Conservation (phyloP, 2,888 invertebrate genomes). For the Crocallis elinguaria region DNA sequence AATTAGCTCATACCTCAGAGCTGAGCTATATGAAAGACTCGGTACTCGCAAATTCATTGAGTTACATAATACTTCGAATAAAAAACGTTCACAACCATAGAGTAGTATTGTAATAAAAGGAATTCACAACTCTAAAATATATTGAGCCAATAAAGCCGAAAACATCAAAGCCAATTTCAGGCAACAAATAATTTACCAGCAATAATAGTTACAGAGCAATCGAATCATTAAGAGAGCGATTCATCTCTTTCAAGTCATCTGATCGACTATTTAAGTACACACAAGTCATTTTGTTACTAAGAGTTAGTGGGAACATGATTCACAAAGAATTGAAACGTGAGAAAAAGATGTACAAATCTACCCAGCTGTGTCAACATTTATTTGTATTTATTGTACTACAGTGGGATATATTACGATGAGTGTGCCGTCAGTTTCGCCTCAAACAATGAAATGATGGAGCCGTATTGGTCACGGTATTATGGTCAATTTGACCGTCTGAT, state of each 20-base stretch:
- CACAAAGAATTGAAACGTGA: conserved; percentile 24
- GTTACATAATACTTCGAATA: no score
- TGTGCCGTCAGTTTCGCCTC: conserved; percentile 19
- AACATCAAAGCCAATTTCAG: background rate
- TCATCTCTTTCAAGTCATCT: background rate
- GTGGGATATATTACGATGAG: conserved; percentile 27
- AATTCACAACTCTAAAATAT: no score
- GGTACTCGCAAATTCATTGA: no score
- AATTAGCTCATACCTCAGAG: background rate
- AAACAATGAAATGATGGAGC: conserved; percentile 25
- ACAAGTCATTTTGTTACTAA: conserved; percentile 1
- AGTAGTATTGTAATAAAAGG: no score
- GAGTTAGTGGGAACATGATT: conserved; percentile 25
- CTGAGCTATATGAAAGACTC: background rate
- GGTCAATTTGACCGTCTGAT: conserved; percentile 61
- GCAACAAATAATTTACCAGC: background rate
- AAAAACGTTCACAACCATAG: no score
- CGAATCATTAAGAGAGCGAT: background rate
- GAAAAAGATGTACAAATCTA: conserved; percentile 8
- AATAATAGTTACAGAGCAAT: conserved; percentile 1
- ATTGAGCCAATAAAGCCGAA: no score
- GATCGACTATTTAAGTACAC: background rate
- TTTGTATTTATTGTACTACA: conserved; percentile 15
- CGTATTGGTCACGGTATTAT: conserved; percentile 41
- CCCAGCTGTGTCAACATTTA: conserved; percentile 35